Conservation (phyloP, 1,140 invertebrate species). For the Penaeus japonicus region DNA sequence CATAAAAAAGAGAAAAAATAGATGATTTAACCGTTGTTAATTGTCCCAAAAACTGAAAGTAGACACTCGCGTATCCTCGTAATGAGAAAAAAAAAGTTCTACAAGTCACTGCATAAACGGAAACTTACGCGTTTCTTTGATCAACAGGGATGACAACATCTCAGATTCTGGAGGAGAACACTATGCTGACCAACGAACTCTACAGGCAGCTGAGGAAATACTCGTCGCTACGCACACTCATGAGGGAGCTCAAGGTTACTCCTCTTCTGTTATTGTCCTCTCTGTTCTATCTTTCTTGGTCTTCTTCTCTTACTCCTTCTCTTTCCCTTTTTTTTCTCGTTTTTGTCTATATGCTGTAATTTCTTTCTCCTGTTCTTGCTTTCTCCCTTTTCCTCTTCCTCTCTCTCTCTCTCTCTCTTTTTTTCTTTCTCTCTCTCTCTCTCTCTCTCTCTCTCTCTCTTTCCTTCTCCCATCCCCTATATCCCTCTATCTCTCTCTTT, state of each 20-base stretch:
- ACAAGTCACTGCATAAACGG: neutral
- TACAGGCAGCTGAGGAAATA: slow-evolving; percentile 92
- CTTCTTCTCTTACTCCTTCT: neutral
- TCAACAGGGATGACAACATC: slow-evolving; percentile 86
- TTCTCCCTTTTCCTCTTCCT: neutral
- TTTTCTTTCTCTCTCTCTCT: neutral
- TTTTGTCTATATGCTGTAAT: no score
- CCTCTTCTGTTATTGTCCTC: neutral
- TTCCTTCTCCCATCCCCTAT: neutral
- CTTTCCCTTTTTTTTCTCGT: no score
- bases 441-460: neutral
- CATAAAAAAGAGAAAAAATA: no score
- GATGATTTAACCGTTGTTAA: no score
- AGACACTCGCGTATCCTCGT: no score
- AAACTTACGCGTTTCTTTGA: neutral
- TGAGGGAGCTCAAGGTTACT: slow-evolving; percentile 84
- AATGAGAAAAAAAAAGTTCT: no score
- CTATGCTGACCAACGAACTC: slow-evolving; percentile 92
- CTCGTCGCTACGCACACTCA: slow-evolving; percentile 84
- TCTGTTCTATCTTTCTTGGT: no score
- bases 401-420: no score
- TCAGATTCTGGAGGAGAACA: slow-evolving; percentile 92
- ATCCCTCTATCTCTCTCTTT: neutral
- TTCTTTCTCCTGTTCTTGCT: neutral
- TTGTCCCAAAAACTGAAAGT: no score